Evolutionary conservation across 2,113 vertebrate genomes (phyloP).

Genomic region (Amia ocellicauda): DNA sequence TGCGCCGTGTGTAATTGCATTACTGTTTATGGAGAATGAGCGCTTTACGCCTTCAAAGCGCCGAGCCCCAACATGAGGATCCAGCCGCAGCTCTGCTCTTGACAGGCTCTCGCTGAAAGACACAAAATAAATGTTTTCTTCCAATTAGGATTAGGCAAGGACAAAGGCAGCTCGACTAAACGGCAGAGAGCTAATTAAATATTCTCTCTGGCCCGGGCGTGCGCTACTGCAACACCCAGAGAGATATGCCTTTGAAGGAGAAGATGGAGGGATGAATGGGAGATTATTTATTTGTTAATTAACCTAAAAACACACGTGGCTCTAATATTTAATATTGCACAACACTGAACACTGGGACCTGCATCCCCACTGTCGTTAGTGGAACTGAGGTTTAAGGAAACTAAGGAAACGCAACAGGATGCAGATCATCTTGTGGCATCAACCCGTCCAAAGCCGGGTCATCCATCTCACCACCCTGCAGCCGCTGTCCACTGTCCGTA

Average conservation of each 20-base stretch:
- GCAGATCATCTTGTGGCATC: too few relatives aligned
- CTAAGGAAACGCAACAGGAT: too few relatives aligned
- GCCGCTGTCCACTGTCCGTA: too few relatives aligned
- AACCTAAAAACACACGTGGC: too few relatives aligned
- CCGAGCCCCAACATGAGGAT: constrained; percentile 6
- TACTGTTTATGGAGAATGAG: not conserved
- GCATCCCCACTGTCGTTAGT: too few relatives aligned
- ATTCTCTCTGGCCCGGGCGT: constrained; percentile 13
- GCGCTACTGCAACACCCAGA: constrained; percentile 14
- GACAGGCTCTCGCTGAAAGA: not conserved
- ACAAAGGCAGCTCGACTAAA: constrained; percentile 16
- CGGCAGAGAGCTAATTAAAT: constrained; percentile 23
- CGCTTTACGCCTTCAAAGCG: not conserved
- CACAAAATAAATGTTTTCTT: constrained; percentile 2
- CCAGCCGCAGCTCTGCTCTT: not conserved
- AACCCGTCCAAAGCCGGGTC: too few relatives aligned
- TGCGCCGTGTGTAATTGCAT: not conserved
- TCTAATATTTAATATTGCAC: too few relatives aligned
- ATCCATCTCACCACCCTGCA: too few relatives aligned
- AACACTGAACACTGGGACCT: too few relatives aligned
- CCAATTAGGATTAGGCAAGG: not conserved
- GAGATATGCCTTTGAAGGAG: constrained; percentile 18
- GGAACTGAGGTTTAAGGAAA: too few relatives aligned
- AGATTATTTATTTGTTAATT: too few relatives aligned
- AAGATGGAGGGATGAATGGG: too few relatives aligned